These are phyloP conservation scores for Aselliscus stoliczkanus DNA, from an alignment of 2,797 vertebrate genomes.

Conservation along the genomic window DNA sequence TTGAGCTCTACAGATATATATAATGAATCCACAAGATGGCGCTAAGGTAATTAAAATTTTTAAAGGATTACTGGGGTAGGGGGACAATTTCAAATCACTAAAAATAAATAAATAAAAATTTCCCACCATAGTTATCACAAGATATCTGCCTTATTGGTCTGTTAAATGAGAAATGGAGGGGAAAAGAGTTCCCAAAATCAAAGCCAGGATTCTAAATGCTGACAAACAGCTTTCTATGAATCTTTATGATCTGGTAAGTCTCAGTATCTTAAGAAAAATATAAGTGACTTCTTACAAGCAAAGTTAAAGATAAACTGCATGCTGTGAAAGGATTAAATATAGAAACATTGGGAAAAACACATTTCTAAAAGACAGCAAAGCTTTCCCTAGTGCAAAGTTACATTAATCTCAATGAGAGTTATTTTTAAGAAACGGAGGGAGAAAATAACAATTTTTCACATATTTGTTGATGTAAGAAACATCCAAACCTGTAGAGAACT, in stretches of 20 bases:
- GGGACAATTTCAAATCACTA: constrained; percentile 10
- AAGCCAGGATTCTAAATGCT: constrained; percentile 62
- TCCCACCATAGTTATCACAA: constrained; percentile 13
- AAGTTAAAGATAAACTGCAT: constrained; percentile 63
- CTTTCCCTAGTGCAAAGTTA: not conserved
- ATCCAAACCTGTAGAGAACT: not conserved
- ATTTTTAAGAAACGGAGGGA: constrained; percentile 32
- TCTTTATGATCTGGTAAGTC: constrained; percentile 71
- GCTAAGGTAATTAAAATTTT: constrained; percentile 47
- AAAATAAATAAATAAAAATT: constrained; percentile 2
- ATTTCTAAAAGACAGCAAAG: constrained; percentile 49
- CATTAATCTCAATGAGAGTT: constrained; percentile 24
- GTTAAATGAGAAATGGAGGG: constrained; percentile 13
- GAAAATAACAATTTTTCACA: constrained; percentile 6
- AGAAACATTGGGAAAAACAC: constrained; percentile 16
- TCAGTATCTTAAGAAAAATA: constrained; percentile 68
- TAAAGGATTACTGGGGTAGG: constrained; percentile 10
- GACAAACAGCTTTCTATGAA: constrained; percentile 58
- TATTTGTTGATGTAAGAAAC: not conserved
- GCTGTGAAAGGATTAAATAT: constrained; percentile 57
- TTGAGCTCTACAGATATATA: constrained; percentile 28
- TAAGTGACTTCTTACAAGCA: constrained; percentile 62
- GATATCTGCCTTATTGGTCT: constrained; percentile 61
- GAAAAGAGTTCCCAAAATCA: constrained; percentile 58
- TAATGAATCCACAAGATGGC: constrained; percentile 43